Percentiles rank a stretch among this genome's conserved stretches.
Evolutionary conservation across 2,797 vertebrate genomes (phyloP).

Genomic region (Vultur gryphus): DNA sequence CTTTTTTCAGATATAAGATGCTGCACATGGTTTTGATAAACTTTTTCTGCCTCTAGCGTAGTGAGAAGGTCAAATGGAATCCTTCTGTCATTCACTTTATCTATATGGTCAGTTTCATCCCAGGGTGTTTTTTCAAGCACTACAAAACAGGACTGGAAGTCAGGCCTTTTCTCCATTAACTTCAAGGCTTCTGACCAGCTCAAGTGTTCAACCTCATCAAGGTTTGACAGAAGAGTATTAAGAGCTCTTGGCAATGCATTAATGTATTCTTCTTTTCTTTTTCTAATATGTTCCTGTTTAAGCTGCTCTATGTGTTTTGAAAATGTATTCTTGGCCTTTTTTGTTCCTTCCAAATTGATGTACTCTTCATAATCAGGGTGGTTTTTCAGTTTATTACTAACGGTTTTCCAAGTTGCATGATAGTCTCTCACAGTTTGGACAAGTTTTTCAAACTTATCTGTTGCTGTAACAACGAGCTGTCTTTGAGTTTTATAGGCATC

Average conservation of each 20-base stretch:
- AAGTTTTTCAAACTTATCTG: constrained; percentile 94
- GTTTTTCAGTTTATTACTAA: constrained; percentile 92
- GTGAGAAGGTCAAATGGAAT: constrained; percentile 95
- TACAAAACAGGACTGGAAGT: constrained; percentile 96
- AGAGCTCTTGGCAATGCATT: constrained; percentile 93
- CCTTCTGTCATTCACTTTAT: constrained; percentile 92
- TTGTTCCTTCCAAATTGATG: constrained; percentile 93
- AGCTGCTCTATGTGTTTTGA: constrained; percentile 96
- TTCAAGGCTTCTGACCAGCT: constrained; percentile 92
- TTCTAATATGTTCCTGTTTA: constrained; percentile 96
- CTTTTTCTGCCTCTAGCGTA: constrained; percentile 89
- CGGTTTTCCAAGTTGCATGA: constrained; percentile 93
- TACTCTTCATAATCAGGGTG: constrained; percentile 94
- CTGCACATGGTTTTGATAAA: constrained; percentile 94
- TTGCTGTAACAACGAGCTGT: constrained; percentile 88
- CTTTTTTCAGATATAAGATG: constrained; percentile 94
- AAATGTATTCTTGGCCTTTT: constrained; percentile 92
- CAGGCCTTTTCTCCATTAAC: constrained; percentile 86
- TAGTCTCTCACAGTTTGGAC: constrained; percentile 93
- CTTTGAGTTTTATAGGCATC: constrained; percentile 95
- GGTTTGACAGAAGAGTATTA: constrained; percentile 89
- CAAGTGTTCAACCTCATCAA: constrained; percentile 94
- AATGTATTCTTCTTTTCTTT: constrained; percentile 93
- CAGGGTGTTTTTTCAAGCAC: constrained; percentile 93
- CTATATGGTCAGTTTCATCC: constrained; percentile 95